Evolutionary conservation across 2,888 invertebrate species (phyloP).

Genomic region (Acrobasis consociella): DNA sequence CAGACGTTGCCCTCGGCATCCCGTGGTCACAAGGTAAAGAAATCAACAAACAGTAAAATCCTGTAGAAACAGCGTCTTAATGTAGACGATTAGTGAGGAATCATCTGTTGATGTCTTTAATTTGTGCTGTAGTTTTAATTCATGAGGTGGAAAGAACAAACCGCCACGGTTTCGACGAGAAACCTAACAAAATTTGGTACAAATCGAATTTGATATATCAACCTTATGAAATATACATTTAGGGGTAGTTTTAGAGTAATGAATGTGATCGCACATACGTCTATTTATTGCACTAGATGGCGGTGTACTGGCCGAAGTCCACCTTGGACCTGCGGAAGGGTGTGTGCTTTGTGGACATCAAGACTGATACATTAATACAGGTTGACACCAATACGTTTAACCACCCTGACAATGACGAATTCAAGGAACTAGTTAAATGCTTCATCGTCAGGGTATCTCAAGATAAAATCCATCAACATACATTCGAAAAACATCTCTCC

Average conservation of each 20-base stretch:
- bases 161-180: conserved; percentile 24
- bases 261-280: conserved; percentile 70
- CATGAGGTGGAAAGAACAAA: conserved; percentile 19
- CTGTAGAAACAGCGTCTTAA: not conserved
- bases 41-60: not conserved
- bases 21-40: not conserved
- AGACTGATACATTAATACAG: not conserved
- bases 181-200: conserved; percentile 67
- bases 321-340: conserved; percentile 23
- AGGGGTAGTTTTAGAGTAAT: conserved; percentile 57
- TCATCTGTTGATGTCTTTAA: not conserved
- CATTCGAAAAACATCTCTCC: too few species aligned
- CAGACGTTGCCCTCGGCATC: conserved; percentile 39
- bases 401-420: too few species aligned
- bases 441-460: too few species aligned
- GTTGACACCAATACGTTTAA: not conserved
- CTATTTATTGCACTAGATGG: conserved; percentile 61
- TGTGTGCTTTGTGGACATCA: not conserved
- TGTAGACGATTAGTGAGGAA: not conserved
- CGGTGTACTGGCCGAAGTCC: conserved; percentile 32
- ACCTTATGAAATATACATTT: conserved; percentile 52
- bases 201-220: conserved; percentile 69
- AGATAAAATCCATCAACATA: too few species aligned
- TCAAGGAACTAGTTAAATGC: too few species aligned
- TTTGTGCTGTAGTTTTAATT: conserved; percentile 14